A percentile compares a stretch with the other conserved stretches of the same genome.
Conservation (phyloP, 2,797 vertebrate genomes). For the Myotis myotis region DNA sequence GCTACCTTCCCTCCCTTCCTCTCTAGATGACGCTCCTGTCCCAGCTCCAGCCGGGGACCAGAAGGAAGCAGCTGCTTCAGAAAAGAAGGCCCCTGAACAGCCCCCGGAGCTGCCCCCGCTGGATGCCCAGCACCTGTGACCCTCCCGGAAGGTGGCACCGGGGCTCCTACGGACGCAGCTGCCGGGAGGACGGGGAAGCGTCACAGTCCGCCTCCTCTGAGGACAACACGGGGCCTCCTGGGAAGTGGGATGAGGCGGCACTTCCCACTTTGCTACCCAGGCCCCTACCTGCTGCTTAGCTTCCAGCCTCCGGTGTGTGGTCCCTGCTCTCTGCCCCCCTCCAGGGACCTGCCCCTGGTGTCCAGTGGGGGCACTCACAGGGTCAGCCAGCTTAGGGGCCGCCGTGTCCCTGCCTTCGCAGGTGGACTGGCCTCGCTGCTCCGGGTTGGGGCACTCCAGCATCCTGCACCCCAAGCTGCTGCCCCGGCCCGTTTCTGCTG, state of each 20-base stretch:
- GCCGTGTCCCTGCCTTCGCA: background rate
- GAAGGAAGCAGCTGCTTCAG: constrained; percentile 43
- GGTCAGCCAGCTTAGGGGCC: background rate
- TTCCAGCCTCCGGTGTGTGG: background rate
- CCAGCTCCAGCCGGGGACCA: constrained; percentile 64
- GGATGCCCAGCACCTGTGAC: constrained; percentile 62
- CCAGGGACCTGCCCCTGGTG: fast-evolving
- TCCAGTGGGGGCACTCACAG: background rate
- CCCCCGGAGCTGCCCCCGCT: background rate
- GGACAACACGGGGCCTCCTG: background rate
- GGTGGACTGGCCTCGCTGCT: background rate
- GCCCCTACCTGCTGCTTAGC: background rate
- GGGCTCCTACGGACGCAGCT: background rate
- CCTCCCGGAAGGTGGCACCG: background rate
- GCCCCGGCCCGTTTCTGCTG: background rate
- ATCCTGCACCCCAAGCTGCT: background rate
- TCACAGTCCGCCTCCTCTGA: background rate
- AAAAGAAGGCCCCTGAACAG: constrained; percentile 59
- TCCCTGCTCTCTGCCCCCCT: background rate
- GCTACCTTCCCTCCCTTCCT: background rate
- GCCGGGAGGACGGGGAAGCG: background rate
- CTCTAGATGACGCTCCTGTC: constrained; percentile 62
- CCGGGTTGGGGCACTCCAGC: background rate
- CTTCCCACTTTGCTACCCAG: background rate
- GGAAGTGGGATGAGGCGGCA: background rate